Evolutionary conservation across 2,797 vertebrate species (phyloP).

Genomic region (Sylvia borin): DNA sequence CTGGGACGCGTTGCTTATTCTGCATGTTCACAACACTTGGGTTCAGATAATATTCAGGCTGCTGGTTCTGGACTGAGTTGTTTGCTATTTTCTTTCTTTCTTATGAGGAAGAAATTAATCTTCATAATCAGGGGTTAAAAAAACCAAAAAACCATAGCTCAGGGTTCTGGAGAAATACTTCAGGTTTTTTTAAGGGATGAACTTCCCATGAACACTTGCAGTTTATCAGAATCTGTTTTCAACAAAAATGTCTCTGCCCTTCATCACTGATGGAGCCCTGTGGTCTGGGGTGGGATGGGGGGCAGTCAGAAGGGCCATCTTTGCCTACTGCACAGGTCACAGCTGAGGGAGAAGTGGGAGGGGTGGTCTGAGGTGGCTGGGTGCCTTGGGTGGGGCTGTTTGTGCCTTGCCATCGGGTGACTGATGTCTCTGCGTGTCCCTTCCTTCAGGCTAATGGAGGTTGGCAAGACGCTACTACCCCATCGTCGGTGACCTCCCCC

Average conservation of each 20-base stretch:
- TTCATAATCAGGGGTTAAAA: neutral
- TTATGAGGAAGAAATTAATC: neutral
- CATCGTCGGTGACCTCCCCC: conserved; percentile 98
- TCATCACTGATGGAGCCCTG: neutral
- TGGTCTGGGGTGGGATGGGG: neutral
- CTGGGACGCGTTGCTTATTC: neutral
- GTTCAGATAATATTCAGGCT: neutral
- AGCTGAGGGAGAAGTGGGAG: neutral
- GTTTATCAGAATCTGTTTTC: neutral
- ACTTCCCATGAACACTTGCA: neutral
- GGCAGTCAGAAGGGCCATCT: neutral
- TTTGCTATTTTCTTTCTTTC: neutral
- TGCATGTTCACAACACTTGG: neutral
- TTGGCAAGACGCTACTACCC: conserved; percentile 98
- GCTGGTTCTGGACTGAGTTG: neutral
- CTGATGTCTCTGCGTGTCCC: conserved; percentile 56
- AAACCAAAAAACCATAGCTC: neutral
- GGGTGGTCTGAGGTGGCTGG: rapidly evolving
- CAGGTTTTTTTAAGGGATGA: neutral
- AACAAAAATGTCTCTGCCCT: neutral
- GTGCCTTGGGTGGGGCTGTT: neutral
- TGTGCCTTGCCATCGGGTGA: rapidly evolving
- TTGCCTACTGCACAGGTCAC: rapidly evolving
- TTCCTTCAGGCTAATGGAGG: conserved; percentile 90
- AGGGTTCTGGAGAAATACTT: rapidly evolving